Conservation (phyloP, 1,140 invertebrate species). For the Battus philenor region DNA sequence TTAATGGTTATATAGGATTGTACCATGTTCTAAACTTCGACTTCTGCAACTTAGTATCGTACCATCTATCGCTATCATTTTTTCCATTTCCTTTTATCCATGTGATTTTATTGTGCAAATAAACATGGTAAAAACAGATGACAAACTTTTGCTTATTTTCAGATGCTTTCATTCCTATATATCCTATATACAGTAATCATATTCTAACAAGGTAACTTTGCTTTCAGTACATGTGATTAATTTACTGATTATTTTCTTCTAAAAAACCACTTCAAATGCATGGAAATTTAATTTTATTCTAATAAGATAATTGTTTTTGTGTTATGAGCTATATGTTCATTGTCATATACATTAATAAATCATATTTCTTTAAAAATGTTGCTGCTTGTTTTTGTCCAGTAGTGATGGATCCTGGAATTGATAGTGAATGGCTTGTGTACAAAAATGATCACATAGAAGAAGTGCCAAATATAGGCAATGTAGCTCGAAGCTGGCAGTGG, state of each 20-base stretch:
- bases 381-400: conserved; percentile 22
- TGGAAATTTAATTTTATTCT: background rate
- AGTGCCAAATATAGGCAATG: conserved; percentile 43
- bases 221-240: background rate
- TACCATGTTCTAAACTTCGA: too few relatives aligned
- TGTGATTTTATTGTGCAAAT: too few relatives aligned
- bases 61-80: too few relatives aligned
- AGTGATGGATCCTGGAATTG: conserved; percentile 59
- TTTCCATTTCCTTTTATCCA: too few relatives aligned
- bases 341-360: too few relatives aligned
- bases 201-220: background rate
- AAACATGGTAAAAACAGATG: too few relatives aligned
- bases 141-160: background rate
- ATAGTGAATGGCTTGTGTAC: conserved; percentile 55
- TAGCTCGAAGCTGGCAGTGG: conserved; percentile 62
- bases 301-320: background rate
- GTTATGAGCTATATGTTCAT: too few relatives aligned
- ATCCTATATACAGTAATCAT: background rate
- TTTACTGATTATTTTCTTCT: background rate
- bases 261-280: background rate
- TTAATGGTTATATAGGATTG: too few relatives aligned
- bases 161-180: conserved; percentile 2
- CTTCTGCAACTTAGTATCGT: too few relatives aligned
- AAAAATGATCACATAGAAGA: conserved; percentile 60
- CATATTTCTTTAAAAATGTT: background rate